These are phyloP conservation scores for Sphenopsis melanotis DNA, from an alignment of 2,797 vertebrate genomes.

Conservation along the genomic window DNA sequence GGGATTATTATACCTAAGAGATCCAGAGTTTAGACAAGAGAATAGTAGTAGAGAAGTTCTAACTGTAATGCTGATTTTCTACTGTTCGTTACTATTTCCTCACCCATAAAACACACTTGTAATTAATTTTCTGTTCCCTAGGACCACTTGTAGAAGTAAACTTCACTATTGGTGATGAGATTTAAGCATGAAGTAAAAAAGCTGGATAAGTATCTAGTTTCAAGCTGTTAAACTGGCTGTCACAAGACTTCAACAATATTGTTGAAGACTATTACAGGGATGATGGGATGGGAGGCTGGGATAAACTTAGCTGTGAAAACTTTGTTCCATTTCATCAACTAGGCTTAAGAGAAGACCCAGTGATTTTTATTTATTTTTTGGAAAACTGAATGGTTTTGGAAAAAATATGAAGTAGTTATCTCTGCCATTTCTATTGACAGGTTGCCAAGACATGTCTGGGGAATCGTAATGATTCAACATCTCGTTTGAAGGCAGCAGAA, in stretches of 20 bases:
- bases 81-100: background rate
- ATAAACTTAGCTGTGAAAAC: background rate
- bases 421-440: constrained; percentile 43
- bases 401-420: background rate
- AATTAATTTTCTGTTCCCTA: background rate
- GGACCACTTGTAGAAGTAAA: background rate
- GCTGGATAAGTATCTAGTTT: background rate
- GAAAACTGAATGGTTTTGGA: background rate
- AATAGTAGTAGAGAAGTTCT: background rate
- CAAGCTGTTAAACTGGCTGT: background rate
- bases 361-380: rapidly evolving
- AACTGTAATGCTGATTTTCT: background rate
- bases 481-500: constrained; percentile 26
- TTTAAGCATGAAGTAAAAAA: background rate
- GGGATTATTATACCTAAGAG: background rate
- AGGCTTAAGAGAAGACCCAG: background rate
- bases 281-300: background rate
- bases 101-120: background rate
- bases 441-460: constrained; percentile 58
- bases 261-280: background rate
- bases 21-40: background rate
- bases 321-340: background rate
- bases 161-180: background rate
- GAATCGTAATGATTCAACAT: constrained; percentile 33
- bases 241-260: too few species aligned